Evolutionary conservation across 1,140 invertebrate species (phyloP), one percentile per base, ranked within the genome.

Genomic region (Heliothis subflexa): DNA sequence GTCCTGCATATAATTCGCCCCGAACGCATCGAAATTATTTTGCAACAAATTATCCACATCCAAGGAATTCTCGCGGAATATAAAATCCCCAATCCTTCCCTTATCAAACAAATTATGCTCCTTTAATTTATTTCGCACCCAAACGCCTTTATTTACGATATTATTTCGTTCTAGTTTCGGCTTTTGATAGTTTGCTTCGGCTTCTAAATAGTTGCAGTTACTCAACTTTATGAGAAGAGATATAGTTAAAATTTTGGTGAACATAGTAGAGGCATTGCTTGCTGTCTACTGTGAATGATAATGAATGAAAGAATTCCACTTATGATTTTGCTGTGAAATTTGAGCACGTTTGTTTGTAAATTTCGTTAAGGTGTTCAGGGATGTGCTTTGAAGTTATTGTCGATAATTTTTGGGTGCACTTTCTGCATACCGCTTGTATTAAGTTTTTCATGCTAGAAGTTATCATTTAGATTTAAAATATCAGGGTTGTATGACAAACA

Each of bases 61-160:
- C 21, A 89, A 13, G 2, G 89, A 87, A 68, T 89, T 89, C 0
- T 86, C 64, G 72, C 85, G 82, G 33, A 91, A 92, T 49, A 91
- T 87, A 57, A 90, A 92, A 11, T 87, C 83, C 0, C 81, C 83
- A 5, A 71, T n/a, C 21, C 55, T 78, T 0, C 71, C 57, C 21
- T 80, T 86, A 0, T 78, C 81, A 3, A 73, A 74, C 0, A 80
- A 11, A 54, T 73, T 79, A n/a, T n/a, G n/a, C 0, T 88, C 85
- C 14, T 74, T 72, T 2, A 54, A 59, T 0, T 79, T 79, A 49
- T 85, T 86, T 18, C 83, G 86, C 0, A 93, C 78, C 91, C 89
- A 92, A 14, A 90, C 70, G n/a, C 89, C 86, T 82, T 92, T 93
- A 50, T 93, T 93, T 0, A 93, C 54, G 7, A 93, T 82, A 57